Evolutionary conservation across 2,113 vertebrate genomes (phyloP), one percentile per base, ranked within the genome.

Genomic region (Saccopteryx leptura): DNA sequence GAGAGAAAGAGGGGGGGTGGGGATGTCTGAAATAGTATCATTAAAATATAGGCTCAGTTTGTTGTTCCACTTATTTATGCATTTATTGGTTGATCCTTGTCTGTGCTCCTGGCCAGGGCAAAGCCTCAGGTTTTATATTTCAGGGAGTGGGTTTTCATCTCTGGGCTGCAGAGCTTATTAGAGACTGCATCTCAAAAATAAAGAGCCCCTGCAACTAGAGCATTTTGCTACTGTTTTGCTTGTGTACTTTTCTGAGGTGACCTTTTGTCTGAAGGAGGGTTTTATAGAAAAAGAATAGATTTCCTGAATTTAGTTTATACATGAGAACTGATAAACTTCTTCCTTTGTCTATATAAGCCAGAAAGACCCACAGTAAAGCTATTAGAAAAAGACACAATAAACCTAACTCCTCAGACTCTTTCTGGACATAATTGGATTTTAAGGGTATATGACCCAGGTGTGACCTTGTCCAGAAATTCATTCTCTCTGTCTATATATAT

Each of bases 381-480:
- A 58, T n/a, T 14, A 82, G 66, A 88, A n/a, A 74, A 50, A 19
- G 23, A 4, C 65, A 69, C 5, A 76, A 46, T 4, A 2, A 28
- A 17, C 33, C 52, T 31, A 72, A 65, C 24, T 50, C 84, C 7
- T 79, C 24, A 23, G 87, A n/a, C 26, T 78, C 14, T 39, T 39
- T 74, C 74, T 86, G 78, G 9, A 61, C 12, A 63, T 54, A 89
- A 12, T 0, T 69, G 68, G 69, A 72, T 48, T 94, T 88, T 48
- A 85, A 63, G 19, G 26, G 74, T 48, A 46, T 4, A 7, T 68
- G 39, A 74, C 61, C 46, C 48, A 81, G n/a, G 21, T 18, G 19
- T 78, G 81, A 81, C 46, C 76, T 92, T 84, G 85, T 79, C 74
- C 28, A 92, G 46, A 90, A 52, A 52, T 76, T 84, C 52, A 50